These are phyloP conservation scores for Phoxinus dragarum DNA, from an alignment of 2,797 vertebrate genomes.

Conservation along the genomic window DNA sequence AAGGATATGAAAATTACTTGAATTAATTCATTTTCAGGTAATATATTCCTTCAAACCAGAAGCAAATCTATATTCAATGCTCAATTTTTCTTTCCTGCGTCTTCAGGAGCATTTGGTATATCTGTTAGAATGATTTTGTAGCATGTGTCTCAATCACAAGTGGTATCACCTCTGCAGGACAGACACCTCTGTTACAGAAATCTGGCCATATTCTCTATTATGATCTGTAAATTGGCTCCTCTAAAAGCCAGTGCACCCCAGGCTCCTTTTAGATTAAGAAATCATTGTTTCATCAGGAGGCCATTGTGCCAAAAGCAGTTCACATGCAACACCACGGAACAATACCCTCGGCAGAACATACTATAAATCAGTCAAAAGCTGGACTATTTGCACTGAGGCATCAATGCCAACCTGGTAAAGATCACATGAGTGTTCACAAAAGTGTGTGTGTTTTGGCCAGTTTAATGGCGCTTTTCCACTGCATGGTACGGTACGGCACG, in stretches of 20 bases:
- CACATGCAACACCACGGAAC: constrained; percentile 26
- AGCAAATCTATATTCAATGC: background rate
- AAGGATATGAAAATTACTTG: background rate
- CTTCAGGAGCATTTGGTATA: background rate
- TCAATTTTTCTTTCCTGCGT: background rate
- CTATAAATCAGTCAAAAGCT: constrained; percentile 12
- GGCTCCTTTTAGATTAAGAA: constrained; percentile 49
- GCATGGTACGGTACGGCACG: too few species aligned
- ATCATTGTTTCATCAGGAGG: constrained; percentile 50
- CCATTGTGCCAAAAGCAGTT: constrained; percentile 24
- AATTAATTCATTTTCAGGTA: background rate
- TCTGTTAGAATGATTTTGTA: constrained; percentile 41
- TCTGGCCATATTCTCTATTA: constrained; percentile 49
- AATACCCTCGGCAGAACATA: constrained; percentile 1
- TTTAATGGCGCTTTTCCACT: too few species aligned
- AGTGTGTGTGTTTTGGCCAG: background rate
- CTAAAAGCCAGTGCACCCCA: constrained; percentile 49
- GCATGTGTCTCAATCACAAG: constrained; percentile 31
- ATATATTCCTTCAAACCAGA: background rate
- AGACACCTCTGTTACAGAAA: constrained; percentile 38
- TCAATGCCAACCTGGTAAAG: constrained; percentile 10
- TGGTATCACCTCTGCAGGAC: constrained; percentile 28
- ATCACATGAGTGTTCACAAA: background rate
- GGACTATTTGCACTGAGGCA: constrained; percentile 11
- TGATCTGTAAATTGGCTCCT: constrained; percentile 55